A percentile compares a stretch with the other conserved stretches of the same genome.
Conservation (phyloP, 1,140 invertebrate genomes). For the Achatina immaculata region DNA sequence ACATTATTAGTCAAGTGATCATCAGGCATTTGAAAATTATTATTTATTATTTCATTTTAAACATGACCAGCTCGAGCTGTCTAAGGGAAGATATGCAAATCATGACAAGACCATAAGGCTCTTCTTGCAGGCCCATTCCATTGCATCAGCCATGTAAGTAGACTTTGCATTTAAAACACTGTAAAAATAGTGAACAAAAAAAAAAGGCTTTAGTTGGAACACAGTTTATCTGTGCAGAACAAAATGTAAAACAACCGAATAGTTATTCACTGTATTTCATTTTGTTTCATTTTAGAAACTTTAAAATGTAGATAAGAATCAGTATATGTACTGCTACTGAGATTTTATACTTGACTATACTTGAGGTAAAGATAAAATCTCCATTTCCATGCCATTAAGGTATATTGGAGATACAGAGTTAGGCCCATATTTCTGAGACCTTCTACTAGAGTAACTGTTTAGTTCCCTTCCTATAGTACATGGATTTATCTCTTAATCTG, state of each 20-base stretch:
- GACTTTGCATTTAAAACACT: neutral
- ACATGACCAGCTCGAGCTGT: slow-evolving; percentile 65
- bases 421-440: too few species aligned
- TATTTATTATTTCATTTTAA: neutral
- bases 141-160: slow-evolving; percentile 65
- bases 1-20: too few species aligned
- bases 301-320: neutral
- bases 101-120: slow-evolving; percentile 64
- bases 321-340: neutral
- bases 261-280: neutral
- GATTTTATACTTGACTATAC: neutral
- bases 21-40: neutral
- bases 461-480: too few species aligned
- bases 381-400: too few species aligned
- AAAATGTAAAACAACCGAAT: neutral
- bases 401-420: too few species aligned
- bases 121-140: slow-evolving; percentile 66
- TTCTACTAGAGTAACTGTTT: too few species aligned
- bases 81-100: slow-evolving; percentile 65
- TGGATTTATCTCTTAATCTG: too few species aligned
- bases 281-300: neutral
- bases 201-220: neutral
- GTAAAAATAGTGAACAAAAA: neutral
- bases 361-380: too few species aligned
- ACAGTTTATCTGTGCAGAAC: neutral